A percentile compares a stretch with the other conserved stretches of the same genome.
Conservation (phyloP, 2,113 vertebrate genomes). For the Leucopternis melanops region DNA sequence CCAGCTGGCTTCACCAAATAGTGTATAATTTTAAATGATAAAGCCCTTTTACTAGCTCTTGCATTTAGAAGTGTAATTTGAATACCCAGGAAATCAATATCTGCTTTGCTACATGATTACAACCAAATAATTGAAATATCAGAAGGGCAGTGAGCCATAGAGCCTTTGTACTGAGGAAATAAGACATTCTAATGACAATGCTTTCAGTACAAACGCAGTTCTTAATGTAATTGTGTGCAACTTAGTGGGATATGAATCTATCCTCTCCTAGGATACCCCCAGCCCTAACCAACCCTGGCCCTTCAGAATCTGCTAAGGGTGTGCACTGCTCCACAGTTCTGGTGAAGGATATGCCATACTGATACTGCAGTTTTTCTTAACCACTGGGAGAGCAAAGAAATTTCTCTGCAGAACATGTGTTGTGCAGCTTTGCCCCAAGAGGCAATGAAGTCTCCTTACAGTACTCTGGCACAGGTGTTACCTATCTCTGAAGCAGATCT, state of each 20-base stretch:
- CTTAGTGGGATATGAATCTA: neutral
- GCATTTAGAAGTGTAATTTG: conserved; percentile 63
- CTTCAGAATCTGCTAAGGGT: neutral
- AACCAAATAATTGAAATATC: conserved; percentile 75
- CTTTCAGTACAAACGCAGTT: conserved; percentile 10
- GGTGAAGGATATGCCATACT: accelerated
- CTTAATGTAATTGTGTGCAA: conserved; percentile 44
- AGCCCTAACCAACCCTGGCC: too few species aligned
- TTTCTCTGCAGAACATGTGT: neutral
- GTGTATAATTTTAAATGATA: conserved; percentile 65
- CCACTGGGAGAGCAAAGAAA: neutral
- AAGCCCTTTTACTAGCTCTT: conserved; percentile 50
- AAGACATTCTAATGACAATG: conserved; percentile 38
- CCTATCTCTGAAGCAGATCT: neutral
- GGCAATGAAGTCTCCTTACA: neutral
- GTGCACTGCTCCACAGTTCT: neutral
- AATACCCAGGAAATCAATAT: conserved; percentile 74
- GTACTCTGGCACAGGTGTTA: too few species aligned
- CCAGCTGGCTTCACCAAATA: conserved; percentile 54
- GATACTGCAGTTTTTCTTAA: neutral
- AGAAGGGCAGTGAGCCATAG: conserved; percentile 62
- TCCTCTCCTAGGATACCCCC: neutral
- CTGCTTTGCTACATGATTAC: conserved; percentile 68
- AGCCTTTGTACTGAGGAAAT: conserved; percentile 58
- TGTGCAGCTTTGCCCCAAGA: neutral